Evolutionary conservation across 2,797 vertebrate genomes (phyloP).

Genomic region (Helostoma temminkii): DNA sequence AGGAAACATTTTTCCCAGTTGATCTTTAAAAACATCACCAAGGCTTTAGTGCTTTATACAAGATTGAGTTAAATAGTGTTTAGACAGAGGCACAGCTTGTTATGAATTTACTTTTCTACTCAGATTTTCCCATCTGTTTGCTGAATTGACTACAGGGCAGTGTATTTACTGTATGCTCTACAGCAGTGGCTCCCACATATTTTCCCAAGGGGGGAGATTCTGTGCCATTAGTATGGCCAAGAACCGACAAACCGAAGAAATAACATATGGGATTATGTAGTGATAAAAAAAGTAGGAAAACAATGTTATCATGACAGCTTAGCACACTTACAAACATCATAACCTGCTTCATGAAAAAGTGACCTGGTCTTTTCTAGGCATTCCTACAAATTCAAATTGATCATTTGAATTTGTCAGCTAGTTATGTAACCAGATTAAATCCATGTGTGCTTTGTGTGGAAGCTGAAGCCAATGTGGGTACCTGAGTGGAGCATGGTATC

Average conservation of each 20-base stretch:
- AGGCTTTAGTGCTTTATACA: not conserved
- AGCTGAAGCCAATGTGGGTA: no score
- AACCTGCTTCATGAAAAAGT: no score
- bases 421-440: constrained; percentile 53
- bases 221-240: no score
- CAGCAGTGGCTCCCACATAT: no score
- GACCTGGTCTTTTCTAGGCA: no score
- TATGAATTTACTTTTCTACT: constrained; percentile 9
- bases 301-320: no score
- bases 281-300: no score
- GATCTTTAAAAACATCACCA: not conserved
- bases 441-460: constrained; percentile 11
- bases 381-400: not conserved
- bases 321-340: no score
- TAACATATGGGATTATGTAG: no score
- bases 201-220: no score
- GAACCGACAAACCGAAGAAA: no score
- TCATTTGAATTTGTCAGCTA: constrained; percentile 18
- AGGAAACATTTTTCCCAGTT: not conserved
- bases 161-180: no score
- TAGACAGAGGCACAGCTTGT: not conserved
- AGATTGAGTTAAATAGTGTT: constrained; percentile 2
- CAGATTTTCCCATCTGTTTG: not conserved
- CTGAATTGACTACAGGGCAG: constrained; percentile 11
- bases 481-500: constrained; percentile 18